Evolutionary conservation across 2,797 vertebrate species (phyloP).

Genomic region (Coilia nasus): DNA sequence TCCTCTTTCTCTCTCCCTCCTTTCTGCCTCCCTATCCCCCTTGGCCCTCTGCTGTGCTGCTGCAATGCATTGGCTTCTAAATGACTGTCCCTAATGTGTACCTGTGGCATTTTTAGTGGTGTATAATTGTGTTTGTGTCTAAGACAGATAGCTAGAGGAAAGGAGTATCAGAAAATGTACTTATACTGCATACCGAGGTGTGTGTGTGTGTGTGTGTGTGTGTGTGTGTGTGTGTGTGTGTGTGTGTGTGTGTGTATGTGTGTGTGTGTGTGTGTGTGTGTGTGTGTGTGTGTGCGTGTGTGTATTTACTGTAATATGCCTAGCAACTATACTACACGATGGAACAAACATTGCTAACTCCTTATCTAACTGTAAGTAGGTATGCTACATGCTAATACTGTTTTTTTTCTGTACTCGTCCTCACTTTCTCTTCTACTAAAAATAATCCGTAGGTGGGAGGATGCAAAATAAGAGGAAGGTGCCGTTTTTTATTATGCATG

Average conservation of each 20-base stretch:
- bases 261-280: too few species aligned
- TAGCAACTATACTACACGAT: background rate
- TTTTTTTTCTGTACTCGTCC: background rate
- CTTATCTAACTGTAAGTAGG: background rate
- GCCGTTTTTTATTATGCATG: conserved; percentile 8
- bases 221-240: background rate
- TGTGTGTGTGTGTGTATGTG: too few species aligned
- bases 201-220: background rate
- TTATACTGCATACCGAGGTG: background rate
- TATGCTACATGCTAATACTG: background rate
- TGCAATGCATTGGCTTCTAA: background rate
- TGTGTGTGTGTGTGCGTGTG: background rate
- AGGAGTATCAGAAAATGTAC: too few species aligned
- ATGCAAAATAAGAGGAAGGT: background rate
- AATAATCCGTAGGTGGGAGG: background rate
- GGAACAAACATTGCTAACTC: background rate
- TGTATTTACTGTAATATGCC: background rate
- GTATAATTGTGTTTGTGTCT: too few species aligned
- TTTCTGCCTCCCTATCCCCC: background rate
- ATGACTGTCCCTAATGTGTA: background rate
- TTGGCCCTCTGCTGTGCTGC: background rate
- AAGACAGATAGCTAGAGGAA: background rate
- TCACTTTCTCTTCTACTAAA: background rate
- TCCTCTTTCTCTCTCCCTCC: background rate
- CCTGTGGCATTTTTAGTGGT: too few species aligned